Evolutionary conservation across 2,888 invertebrate genomes (phyloP).

Genomic region (Mesochorus sp.): DNA sequence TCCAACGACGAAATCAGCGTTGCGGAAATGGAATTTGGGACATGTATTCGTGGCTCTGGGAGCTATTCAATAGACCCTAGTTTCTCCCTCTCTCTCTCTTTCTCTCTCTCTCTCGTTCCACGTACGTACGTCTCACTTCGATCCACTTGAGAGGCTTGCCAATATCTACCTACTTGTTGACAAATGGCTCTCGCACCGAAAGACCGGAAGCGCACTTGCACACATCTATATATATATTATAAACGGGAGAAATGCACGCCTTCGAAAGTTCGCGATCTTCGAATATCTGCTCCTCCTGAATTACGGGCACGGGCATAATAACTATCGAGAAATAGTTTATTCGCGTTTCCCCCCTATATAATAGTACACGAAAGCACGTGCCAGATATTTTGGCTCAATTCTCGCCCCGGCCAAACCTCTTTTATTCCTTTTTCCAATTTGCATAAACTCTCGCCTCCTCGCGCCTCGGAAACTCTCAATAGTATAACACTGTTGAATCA

Average conservation of each 20-base stretch:
- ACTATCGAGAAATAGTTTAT: conserved; percentile 28
- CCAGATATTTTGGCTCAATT: too few species aligned
- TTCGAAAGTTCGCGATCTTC: conserved; percentile 23
- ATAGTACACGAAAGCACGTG: too few species aligned
- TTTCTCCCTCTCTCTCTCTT: neutral
- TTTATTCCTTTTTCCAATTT: too few species aligned
- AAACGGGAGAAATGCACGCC: conserved; percentile 7
- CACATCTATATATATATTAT: too few species aligned
- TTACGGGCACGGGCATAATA: conserved; percentile 7
- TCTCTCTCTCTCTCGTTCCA: too few species aligned
- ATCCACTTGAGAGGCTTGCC: conserved; percentile 5
- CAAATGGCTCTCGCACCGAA: conserved; percentile 46
- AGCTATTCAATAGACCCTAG: conserved; percentile 33
- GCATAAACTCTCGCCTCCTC: too few species aligned
- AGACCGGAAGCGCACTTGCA: conserved; percentile 40
- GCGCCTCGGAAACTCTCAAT: too few species aligned
- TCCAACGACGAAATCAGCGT: conserved; percentile 39
- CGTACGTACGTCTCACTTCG: neutral
- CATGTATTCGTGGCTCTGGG: conserved; percentile 28
- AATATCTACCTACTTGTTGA: conserved; percentile 50
- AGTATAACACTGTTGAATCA: too few species aligned
- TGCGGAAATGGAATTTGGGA: conserved; percentile 50
- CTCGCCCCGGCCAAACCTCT: too few species aligned
- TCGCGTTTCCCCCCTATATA: too few species aligned
- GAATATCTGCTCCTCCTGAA: conserved; percentile 23